These are phyloP conservation scores for Disparrhopalites patrizii DNA, from an alignment of 2,888 invertebrate genomes.

Conservation along the genomic window DNA sequence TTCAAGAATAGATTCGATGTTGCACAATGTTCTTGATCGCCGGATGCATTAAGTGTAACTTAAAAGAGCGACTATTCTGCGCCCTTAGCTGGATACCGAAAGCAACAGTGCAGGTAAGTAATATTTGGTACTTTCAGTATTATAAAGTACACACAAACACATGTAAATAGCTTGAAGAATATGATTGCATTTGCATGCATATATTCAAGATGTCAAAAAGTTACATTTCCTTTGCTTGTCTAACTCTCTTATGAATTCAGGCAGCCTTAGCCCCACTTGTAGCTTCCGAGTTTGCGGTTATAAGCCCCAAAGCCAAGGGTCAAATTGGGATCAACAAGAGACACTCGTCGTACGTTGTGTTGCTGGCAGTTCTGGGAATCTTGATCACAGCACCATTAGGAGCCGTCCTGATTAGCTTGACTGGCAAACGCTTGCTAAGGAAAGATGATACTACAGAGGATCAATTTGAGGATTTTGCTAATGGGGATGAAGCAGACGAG, in stretches of 20 bases:
- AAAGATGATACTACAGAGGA: background rate
- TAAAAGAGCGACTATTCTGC: conserved; percentile 41
- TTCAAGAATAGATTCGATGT: conserved; percentile 39
- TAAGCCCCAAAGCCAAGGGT: background rate
- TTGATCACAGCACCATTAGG: conserved; percentile 44
- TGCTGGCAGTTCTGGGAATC: conserved; percentile 41
- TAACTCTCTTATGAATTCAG: too few relatives aligned
- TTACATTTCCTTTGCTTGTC: too few relatives aligned
- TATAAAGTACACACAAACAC: too few relatives aligned
- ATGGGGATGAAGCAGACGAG: conserved; percentile 18
- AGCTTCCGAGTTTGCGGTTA: conserved; percentile 29
- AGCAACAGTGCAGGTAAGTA: conserved; percentile 45
- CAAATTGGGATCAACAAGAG: background rate
- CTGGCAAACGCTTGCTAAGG: background rate
- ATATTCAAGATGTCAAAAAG: too few relatives aligned
- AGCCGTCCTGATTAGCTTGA: conserved; percentile 31
- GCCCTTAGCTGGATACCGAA: conserved; percentile 46
- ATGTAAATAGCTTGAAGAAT: too few relatives aligned
- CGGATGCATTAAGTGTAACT: conserved; percentile 13
- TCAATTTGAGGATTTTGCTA: conserved; percentile 3
- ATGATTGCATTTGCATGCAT: too few relatives aligned
- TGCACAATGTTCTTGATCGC: conserved; percentile 31
- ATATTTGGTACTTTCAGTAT: too few relatives aligned
- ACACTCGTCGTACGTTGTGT: conserved; percentile 33
- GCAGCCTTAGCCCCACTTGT: conserved; percentile 44